phyloP scores from a whole-genome alignment of 37 sponge, comb jelly and placozoan species.

The Eunapius fragilis region DNA sequence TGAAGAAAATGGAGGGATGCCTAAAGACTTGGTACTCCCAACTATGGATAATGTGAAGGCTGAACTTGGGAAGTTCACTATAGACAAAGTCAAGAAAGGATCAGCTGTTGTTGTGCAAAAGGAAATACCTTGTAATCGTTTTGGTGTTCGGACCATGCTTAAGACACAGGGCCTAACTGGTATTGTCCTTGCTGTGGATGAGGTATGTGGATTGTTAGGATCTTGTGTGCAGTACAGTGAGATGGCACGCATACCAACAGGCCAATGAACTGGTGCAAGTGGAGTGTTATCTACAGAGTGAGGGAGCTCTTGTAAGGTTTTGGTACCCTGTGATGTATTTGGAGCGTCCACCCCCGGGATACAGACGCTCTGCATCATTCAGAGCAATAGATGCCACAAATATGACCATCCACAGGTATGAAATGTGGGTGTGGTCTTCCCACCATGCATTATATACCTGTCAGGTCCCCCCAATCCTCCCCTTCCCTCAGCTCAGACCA shows the following conservation, averaged over 20 bases:
- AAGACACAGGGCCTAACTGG: conserved; percentile 94
- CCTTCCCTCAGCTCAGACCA: too few species aligned
- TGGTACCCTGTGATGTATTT: conserved; percentile 93
- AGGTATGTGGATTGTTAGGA: conserved; percentile 3
- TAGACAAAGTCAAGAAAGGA: conserved; percentile 68
- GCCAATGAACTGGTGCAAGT: conserved; percentile 90
- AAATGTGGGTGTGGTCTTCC: not conserved
- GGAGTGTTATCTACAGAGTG: conserved; percentile 93
- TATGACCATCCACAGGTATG: conserved; percentile 52
- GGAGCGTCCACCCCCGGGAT: conserved; percentile 88
- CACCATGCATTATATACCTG: not conserved
- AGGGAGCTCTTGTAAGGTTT: conserved; percentile 90
- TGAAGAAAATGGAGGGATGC: conserved; percentile 92
- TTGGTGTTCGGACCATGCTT: conserved; percentile 83
- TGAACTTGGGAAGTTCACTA: conserved; percentile 87
- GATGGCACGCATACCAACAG: conserved; percentile 1
- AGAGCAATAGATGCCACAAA: conserved; percentile 73
- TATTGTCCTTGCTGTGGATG: conserved; percentile 54
- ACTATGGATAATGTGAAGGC: conserved; percentile 94
- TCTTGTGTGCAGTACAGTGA: not conserved
- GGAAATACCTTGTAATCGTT: conserved; percentile 54
- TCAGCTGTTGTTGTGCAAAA: conserved; percentile 68
- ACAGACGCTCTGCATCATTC: conserved; percentile 69
- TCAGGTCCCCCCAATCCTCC: conserved; percentile 1
- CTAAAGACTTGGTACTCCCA: conserved; percentile 87